Evolutionary conservation across 2,113 vertebrate genomes (phyloP), one percentile per base, ranked within the genome.

Genomic region (Macaca mulatta): DNA sequence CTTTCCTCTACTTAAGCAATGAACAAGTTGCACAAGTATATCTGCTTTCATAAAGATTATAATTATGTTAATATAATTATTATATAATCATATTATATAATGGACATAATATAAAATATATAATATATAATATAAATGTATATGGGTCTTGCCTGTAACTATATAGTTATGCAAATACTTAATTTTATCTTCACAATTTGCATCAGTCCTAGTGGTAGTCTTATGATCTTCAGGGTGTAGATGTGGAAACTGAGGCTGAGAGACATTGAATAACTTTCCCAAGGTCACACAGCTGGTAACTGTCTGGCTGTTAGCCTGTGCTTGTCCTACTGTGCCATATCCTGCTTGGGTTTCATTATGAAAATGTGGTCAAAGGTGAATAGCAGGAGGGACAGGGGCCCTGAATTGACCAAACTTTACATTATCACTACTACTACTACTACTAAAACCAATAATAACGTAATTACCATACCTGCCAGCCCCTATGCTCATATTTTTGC

Each of bases 281-380:
- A 35, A 35, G 30, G 40, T 8, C 18, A 40, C 11, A 43, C 3
- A 17, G 32, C 22, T 72, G 6, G 30, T 40, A 35, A 16, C 25
- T 78, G 70, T 9, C 0, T 23, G 30, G 55, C 80, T 81, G 70
- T 10, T 32, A 22, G 43, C 27, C 61, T 64, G n/a, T 25, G 59
- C 32, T 14, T 35, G 48, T 40, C 20, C 18, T 50, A 1, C 30
- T 13, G 17, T 25, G 11, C 38, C n/a, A 3, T 1, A 0, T 2
- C 40, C 14, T 13, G 30, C 82, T 84, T 78, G n/a, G 80, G 25
- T 86, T 40, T 82, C 32, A 61, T 10, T 72, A 67, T 82, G 74
- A 83, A 74, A 25, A 5, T 0, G 35, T 0, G 22, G 55, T 35
- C 50, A 38, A 6, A 86, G 80, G 30, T 55, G 80, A 87, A 32